Evolutionary conservation across 1,140 invertebrate species (phyloP).

Genomic region (Protaetia brevitarsis): DNA sequence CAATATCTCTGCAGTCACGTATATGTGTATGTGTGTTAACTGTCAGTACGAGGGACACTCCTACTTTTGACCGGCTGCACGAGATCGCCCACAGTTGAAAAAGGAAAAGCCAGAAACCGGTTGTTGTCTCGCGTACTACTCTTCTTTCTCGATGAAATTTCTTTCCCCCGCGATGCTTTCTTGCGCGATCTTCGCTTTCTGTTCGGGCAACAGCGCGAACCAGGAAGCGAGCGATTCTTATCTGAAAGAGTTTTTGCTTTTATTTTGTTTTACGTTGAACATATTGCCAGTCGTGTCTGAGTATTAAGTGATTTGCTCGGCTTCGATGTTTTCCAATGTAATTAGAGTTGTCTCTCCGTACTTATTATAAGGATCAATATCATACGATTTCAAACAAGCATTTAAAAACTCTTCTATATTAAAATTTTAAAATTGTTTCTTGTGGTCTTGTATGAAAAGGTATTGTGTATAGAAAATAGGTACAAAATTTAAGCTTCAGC

Average conservation of each 20-base stretch:
- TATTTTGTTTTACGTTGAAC: neutral
- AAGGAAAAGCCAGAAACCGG: neutral
- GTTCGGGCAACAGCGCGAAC: neutral
- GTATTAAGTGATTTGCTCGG: neutral
- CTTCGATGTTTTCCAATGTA: no score
- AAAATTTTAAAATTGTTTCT: no score
- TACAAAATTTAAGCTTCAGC: no score
- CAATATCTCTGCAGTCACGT: neutral
- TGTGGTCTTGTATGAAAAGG: no score
- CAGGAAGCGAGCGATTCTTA: neutral
- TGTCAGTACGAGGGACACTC: slow-evolving; percentile 1
- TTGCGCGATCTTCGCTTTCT: neutral
- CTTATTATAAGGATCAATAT: no score
- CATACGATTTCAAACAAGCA: no score
- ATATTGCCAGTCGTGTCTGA: neutral
- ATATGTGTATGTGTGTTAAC: slow-evolving; percentile 13
- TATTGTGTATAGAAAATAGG: no score
- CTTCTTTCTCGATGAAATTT: neutral
- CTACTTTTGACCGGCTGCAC: slow-evolving; percentile 16
- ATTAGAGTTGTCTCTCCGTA: no score
- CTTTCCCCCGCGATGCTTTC: neutral
- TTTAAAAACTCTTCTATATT: no score
- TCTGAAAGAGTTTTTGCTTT: neutral
- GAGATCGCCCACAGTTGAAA: slow-evolving; percentile 13
- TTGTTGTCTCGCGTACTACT: neutral